Percentiles rank a stretch among this genome's conserved stretches.
Evolutionary conservation across 2,113 vertebrate species (phyloP).

Genomic region (Tetrax tetrax): DNA sequence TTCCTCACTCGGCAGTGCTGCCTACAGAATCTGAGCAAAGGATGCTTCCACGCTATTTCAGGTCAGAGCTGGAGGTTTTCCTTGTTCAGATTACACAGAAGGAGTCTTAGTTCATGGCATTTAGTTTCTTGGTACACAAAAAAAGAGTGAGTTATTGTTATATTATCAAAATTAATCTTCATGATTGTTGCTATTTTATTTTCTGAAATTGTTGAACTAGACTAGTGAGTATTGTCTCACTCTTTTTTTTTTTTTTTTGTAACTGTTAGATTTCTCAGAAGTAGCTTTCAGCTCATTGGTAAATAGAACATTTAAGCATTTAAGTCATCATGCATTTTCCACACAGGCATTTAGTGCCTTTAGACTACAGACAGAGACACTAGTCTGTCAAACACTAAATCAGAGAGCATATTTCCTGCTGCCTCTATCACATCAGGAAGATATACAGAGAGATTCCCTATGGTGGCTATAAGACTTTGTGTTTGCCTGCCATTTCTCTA

Average conservation of each 20-base stretch:
- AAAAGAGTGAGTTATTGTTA: neutral
- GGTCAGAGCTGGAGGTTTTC: neutral
- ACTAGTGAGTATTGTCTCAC: neutral
- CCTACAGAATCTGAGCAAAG: neutral
- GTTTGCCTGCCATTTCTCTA: constrained; percentile 44
- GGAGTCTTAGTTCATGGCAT: neutral
- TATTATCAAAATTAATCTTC: neutral
- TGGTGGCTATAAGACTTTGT: constrained; percentile 34
- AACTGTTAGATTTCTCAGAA: neutral
- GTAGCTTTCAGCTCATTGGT: neutral
- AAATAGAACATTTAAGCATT: constrained; percentile 5
- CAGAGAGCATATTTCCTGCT: constrained; percentile 43
- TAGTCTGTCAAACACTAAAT: constrained; percentile 54
- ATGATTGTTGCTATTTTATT: neutral
- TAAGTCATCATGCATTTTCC: neutral
- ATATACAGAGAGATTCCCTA: constrained; percentile 15
- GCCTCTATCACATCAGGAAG: constrained; percentile 42
- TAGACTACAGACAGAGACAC: constrained; percentile 14
- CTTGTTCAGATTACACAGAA: neutral
- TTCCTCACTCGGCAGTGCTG: neutral
- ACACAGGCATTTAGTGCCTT: constrained; percentile 12
- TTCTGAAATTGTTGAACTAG: neutral
- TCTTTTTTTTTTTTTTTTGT: neutral
- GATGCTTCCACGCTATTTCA: neutral
- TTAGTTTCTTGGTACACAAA: neutral